A percentile compares a stretch with the other conserved stretches of the same genome.
phyloP scores from a whole-genome alignment of 2,113 vertebrate species.

The Zapornia atra region DNA sequence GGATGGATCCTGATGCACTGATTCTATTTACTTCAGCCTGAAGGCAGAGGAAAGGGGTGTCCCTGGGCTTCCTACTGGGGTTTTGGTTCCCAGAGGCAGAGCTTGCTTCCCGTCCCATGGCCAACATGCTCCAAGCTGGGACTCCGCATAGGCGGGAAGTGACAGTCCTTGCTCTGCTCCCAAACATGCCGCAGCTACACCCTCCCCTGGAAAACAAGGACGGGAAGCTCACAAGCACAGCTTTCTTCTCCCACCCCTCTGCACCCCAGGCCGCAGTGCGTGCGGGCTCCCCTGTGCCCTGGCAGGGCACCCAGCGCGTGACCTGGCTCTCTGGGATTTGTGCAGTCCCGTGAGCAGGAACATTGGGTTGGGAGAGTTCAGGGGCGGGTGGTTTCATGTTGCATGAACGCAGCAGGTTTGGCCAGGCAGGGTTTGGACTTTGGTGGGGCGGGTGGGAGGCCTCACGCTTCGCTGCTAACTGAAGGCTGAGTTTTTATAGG shows the following conservation, averaged over 20 bases:
- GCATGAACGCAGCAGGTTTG: neutral
- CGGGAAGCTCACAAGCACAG: neutral
- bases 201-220: neutral
- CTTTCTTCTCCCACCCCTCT: neutral
- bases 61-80: neutral
- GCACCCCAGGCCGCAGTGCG: rapidly evolving
- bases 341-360: neutral
- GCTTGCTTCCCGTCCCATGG: neutral
- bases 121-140: neutral
- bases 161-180: neutral
- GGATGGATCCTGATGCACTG: neutral
- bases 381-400: neutral
- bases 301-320: neutral
- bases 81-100: neutral
- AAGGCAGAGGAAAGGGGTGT: neutral
- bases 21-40: neutral
- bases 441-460: neutral
- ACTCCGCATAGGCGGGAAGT: rapidly evolving
- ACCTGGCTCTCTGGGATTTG: neutral
- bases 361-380: neutral
- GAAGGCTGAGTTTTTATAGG: neutral
- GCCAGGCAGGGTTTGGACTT: neutral
- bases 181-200: rapidly evolving
- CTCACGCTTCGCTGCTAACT: neutral
- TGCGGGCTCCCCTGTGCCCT: neutral